These are phyloP conservation scores for Pinna nobilis DNA, from an alignment of 1,140 invertebrate species.

Conservation along the genomic window DNA sequence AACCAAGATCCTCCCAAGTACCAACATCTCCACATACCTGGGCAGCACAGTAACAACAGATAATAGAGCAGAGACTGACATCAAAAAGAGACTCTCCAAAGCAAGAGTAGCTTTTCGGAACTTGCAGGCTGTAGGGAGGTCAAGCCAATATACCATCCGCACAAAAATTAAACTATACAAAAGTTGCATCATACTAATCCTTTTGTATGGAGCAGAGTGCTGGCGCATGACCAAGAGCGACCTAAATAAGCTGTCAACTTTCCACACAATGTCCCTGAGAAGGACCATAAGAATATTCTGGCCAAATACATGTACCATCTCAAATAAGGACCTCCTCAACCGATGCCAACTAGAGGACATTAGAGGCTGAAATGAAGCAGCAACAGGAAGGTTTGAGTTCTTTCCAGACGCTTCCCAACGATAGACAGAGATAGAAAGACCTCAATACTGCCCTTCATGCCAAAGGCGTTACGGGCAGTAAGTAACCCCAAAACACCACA, in stretches of 20 bases:
- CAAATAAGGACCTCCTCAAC: constrained; percentile 16
- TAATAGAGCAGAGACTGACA: constrained; percentile 14
- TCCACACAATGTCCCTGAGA: constrained; percentile 7
- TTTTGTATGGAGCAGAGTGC: constrained; percentile 20
- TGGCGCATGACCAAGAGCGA: constrained; percentile 1
- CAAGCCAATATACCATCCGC: constrained; percentile 5
- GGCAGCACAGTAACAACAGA: neutral
- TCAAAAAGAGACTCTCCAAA: constrained; percentile 6
- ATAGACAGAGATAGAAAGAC: too few species aligned
- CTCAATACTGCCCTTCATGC: too few species aligned
- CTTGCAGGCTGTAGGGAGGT: constrained; percentile 2
- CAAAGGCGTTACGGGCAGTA: too few species aligned
- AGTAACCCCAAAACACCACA: too few species aligned
- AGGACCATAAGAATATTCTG: neutral
- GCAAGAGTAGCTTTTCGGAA: constrained; percentile 4
- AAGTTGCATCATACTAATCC: constrained; percentile 5
- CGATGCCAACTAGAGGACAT: constrained; percentile 1
- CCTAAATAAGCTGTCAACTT: constrained; percentile 10
- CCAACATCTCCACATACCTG: neutral
- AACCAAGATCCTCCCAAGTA: neutral
- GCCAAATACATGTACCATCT: constrained; percentile 13
- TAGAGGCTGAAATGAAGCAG: too few species aligned
- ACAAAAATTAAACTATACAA: constrained; percentile 25
- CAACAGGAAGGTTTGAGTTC: too few species aligned
- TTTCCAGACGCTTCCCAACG: too few species aligned